Base-by-base conservation (phyloP, 2,797 vertebrate species). In the Buceros bicornis region DNA sequence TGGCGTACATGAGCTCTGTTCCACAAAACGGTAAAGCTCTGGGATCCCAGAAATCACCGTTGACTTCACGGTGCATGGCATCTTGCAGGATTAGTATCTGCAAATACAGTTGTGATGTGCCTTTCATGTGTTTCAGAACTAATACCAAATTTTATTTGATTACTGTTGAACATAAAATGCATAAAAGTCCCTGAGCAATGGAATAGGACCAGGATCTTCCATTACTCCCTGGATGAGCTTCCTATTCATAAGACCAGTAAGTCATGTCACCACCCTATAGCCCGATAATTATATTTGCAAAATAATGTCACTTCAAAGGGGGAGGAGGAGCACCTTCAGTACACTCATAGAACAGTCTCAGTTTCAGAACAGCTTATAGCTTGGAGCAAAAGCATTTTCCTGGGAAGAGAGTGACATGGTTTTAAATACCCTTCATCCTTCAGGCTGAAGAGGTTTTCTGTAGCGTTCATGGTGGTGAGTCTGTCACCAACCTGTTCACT, bases 271-370 rank as follows among this genome's bases (percentile, higher is more conserved):
- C 90, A 76, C 73, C 57, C 62, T 40, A 6, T 0, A 86, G 73
- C 57, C 58, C 66, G 76, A 20, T 56, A 94, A 95, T 96, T 92
- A 79, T 7, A 62, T 94, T 84, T 83, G 77, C 80, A 94, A 95
- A 95, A 48, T 67, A 74, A 84, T 58, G 37, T 61, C 42, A 87
- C 94, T 95, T 93, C 90, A 94, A 77, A 93, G 50, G 29, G 45
- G 29, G 54, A 91, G 91, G 61, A 94, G 82, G 61, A 90, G 43
- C 18, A 81, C 33, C 42, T 81, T 71, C 65, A 31, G 33, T 31
- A 31, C 48, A 45, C 81, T 89, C 80, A 80, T 2, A 37, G 45
- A 78, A 85, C 0, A 91, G 33, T 69, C 80, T 91, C 82, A 64
- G 85, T 65, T 93, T 57, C 53, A 26, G 54, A 88, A 67, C 2